These are phyloP conservation scores for Pristionchus fissidentatus DNA, from an alignment of 2,888 invertebrate species.

Conservation along the genomic window DNA sequence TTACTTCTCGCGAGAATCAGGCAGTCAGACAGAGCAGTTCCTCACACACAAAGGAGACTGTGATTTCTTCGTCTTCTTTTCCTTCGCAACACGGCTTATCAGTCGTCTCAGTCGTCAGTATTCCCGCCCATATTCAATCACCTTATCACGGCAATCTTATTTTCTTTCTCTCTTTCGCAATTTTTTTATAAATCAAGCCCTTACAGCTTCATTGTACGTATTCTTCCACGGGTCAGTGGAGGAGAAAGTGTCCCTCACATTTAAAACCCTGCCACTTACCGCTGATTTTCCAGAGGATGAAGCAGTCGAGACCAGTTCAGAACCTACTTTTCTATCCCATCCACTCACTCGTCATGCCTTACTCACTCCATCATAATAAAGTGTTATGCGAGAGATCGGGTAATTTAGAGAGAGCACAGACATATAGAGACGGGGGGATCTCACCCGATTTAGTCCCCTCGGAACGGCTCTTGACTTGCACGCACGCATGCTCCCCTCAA, in stretches of 20 bases:
- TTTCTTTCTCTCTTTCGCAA: not conserved
- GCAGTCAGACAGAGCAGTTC: not conserved
- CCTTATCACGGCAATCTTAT: not conserved
- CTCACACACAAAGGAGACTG: not conserved
- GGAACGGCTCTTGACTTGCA: conserved; percentile 37
- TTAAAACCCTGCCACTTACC: no score
- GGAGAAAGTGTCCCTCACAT: no score
- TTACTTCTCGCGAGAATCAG: not conserved
- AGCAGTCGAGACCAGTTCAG: no score
- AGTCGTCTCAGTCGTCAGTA: not conserved
- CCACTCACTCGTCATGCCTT: not conserved
- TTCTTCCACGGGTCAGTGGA: no score
- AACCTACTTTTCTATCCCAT: not conserved
- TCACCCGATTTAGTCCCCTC: not conserved
- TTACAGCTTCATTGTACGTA: no score
- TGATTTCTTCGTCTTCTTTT: not conserved
- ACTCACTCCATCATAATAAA: not conserved
- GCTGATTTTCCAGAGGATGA: no score
- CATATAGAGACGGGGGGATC: not conserved
- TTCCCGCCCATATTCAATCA: conserved; percentile 1
- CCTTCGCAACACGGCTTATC: conserved; percentile 26
- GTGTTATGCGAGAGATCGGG: not conserved
- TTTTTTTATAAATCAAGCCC: no score
- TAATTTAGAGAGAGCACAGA: not conserved
- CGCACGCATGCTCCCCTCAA: not conserved